Evolutionary conservation across 2,797 vertebrate genomes (phyloP).

Genomic region (Phrynocephalus guinanensis): DNA sequence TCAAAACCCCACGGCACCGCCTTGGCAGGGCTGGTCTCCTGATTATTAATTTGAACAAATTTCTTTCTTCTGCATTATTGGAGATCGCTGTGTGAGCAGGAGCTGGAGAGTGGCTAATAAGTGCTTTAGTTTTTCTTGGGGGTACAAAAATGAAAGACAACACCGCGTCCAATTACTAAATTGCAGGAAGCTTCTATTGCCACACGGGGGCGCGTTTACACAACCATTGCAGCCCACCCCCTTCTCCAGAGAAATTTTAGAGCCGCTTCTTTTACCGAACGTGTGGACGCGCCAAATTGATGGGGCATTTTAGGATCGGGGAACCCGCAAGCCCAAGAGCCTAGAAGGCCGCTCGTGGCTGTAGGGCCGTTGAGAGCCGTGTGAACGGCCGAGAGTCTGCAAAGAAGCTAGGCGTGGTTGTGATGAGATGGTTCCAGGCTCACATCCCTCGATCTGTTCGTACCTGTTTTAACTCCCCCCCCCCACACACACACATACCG

Average conservation of each 20-base stretch:
- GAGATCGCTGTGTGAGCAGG: not conserved
- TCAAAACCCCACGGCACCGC: too few species aligned
- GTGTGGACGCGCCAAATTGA: not conserved
- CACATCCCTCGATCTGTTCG: not conserved
- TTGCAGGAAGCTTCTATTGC: not conserved
- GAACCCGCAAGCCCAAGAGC: too few species aligned
- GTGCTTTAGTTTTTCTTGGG: not conserved
- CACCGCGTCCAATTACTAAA: not conserved
- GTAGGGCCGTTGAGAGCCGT: not conserved
- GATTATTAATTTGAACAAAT: not conserved
- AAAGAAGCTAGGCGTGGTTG: too few species aligned
- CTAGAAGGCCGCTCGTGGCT: too few species aligned
- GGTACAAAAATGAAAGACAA: not conserved
- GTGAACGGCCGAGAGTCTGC: not conserved
- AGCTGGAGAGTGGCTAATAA: not conserved
- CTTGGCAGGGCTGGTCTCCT: too few species aligned
- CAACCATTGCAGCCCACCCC: not conserved
- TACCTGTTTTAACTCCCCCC: too few species aligned
- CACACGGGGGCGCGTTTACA: constrained; percentile 8
- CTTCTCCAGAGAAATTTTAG: not conserved
- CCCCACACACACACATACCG: too few species aligned
- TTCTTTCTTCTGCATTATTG: not conserved
- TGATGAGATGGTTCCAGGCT: not conserved
- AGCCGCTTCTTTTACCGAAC: not conserved
- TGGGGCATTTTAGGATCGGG: too few species aligned